Evolutionary conservation across 2,797 vertebrate genomes (phyloP).

Genomic region (Crenichthys baileyi): DNA sequence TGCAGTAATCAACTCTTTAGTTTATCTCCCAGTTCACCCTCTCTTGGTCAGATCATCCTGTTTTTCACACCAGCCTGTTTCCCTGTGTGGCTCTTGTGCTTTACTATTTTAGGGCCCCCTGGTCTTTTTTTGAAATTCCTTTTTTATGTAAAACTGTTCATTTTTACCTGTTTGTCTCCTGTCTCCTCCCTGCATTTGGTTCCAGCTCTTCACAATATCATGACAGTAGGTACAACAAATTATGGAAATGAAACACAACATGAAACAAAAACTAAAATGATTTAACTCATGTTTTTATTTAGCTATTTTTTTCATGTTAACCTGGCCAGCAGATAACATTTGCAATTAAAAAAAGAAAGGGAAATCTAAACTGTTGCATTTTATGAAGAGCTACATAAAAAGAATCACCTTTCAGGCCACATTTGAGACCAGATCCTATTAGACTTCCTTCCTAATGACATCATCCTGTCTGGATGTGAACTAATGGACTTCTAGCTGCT

Average conservation of each 20-base stretch:
- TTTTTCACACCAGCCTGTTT: no score
- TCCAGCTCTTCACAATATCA: no score
- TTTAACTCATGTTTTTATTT: neutral
- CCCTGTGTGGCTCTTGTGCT: no score
- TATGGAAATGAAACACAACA: neutral
- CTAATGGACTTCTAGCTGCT: conserved; percentile 56
- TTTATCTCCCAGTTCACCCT: no score
- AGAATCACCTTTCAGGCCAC: neutral
- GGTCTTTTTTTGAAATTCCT: no score
- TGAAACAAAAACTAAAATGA: no score
- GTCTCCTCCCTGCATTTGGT: no score
- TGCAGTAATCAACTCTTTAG: no score
- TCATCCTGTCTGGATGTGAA: conserved; percentile 53
- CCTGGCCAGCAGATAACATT: conserved; percentile 7
- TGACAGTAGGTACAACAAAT: neutral
- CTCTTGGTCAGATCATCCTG: no score
- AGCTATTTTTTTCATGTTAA: conserved; percentile 6
- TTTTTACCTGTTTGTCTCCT: no score
- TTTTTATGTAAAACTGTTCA: no score
- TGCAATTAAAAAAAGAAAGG: conserved; percentile 1
- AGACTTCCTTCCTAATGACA: conserved; percentile 38
- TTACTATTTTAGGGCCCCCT: no score
- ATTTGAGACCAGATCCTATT: neutral
- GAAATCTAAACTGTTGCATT: neutral
- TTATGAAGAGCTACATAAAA: neutral